Conservation (phyloP, 2,797 vertebrate genomes). For the Heterohyrax brucei region DNA sequence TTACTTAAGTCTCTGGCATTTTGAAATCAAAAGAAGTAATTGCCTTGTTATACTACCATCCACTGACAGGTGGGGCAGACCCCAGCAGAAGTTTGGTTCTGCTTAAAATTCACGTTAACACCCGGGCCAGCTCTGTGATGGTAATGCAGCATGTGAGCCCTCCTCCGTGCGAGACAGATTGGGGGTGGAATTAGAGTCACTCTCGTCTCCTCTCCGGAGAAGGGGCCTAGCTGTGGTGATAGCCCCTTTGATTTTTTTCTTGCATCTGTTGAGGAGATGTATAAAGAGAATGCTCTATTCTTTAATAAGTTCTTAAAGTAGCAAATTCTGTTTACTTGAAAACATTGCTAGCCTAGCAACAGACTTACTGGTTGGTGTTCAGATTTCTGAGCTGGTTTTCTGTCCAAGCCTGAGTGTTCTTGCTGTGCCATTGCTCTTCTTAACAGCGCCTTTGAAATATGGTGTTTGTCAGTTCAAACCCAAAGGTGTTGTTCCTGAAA, state of each 20-base stretch:
- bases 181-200: too few species aligned
- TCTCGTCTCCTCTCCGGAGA: conserved; percentile 45
- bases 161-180: conserved; percentile 24
- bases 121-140: background rate
- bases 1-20: conserved; percentile 75
- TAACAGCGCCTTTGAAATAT: background rate
- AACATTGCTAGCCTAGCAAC: conserved; percentile 8
- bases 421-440: background rate
- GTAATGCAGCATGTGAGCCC: background rate
- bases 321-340: conserved; percentile 56
- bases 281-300: background rate
- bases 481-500: background rate
- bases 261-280: conserved; percentile 29
- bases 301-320: conserved; percentile 5
- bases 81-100: conserved; percentile 60
- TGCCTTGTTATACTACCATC: conserved; percentile 61
- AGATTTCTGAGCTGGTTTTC: background rate
- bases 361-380: conserved; percentile 18
- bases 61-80: conserved; percentile 66
- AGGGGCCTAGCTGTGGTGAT: background rate
- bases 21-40: conserved; percentile 73
- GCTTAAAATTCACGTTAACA: conserved; percentile 77
- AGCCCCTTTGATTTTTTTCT: background rate
- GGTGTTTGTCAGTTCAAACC: background rate
- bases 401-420: background rate